Evolutionary conservation across 2,113 vertebrate genomes (phyloP).

Genomic region (Semicossyphus pulcher): DNA sequence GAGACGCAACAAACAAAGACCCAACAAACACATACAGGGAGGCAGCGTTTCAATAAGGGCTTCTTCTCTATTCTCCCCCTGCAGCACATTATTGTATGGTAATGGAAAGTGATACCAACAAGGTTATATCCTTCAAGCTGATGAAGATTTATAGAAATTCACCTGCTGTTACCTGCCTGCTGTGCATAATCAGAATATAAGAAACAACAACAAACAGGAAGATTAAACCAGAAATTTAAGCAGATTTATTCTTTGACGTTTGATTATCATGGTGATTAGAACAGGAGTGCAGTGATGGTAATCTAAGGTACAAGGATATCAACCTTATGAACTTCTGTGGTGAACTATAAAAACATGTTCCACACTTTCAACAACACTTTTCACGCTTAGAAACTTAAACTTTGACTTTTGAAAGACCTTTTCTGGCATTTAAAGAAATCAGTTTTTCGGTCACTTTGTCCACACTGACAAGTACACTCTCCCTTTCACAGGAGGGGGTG

Average conservation of each 20-base stretch:
- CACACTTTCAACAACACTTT: too few species aligned
- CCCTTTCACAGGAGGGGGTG: conserved; percentile 57
- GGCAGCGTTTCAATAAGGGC: conserved; percentile 40
- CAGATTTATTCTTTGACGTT: not conserved
- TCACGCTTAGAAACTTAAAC: not conserved
- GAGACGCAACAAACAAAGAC: conserved; percentile 29
- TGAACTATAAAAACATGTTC: not conserved
- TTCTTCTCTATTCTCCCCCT: not conserved
- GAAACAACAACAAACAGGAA: not conserved
- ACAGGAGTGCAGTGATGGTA: not conserved
- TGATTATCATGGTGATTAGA: not conserved
- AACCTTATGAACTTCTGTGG: not conserved
- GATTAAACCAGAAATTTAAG: not conserved
- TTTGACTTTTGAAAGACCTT: not conserved
- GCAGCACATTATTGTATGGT: not conserved
- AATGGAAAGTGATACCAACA: not conserved
- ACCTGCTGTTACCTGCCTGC: not conserved
- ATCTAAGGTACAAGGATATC: not conserved
- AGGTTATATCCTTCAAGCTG: not conserved
- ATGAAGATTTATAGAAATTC: conserved; percentile 8
- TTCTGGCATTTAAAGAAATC: not conserved
- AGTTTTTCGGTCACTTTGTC: not conserved
- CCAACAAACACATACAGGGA: not conserved
- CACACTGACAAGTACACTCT: not conserved
- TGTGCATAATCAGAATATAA: not conserved